phyloP scores from a whole-genome alignment of 1,140 invertebrate species.

The Drosophila dunni region DNA sequence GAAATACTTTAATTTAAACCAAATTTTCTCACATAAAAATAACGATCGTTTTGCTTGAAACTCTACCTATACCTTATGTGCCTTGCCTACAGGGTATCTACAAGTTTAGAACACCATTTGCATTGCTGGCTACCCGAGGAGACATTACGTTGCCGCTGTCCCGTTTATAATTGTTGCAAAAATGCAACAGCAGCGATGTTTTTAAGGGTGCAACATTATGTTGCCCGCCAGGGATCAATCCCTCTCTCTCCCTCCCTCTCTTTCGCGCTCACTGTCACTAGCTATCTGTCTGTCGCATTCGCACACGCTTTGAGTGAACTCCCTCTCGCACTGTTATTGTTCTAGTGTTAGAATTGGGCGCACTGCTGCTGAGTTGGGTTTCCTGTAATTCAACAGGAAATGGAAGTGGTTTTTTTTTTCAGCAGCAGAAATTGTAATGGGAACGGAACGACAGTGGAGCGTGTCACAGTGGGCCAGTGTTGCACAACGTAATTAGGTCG shows the following conservation, averaged over 20 bases:
- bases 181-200: slow-evolving; percentile 30
- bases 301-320: background rate
- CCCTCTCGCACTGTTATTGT: slow-evolving; percentile 8
- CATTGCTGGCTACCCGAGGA: slow-evolving; percentile 7
- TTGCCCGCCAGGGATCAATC: slow-evolving; percentile 27
- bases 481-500: slow-evolving; percentile 10
- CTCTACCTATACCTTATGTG: too few species aligned
- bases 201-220: slow-evolving; percentile 40
- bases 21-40: too few species aligned
- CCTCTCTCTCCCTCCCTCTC: background rate
- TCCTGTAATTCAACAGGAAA: slow-evolving; percentile 72
- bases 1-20: too few species aligned
- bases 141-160: slow-evolving; percentile 32
- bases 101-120: background rate
- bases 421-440: slow-evolving; percentile 41
- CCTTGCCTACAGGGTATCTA: slow-evolving; percentile 20
- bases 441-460: slow-evolving; percentile 39
- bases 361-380: slow-evolving; percentile 33
- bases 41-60: background rate
- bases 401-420: slow-evolving; percentile 60
- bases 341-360: slow-evolving; percentile 59
- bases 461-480: slow-evolving; percentile 42
- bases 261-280: background rate
- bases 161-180: slow-evolving; percentile 46
- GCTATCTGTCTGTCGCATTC: too few species aligned